Conservation (phyloP, 2,113 vertebrate genomes). For the Trochalopteron elliotii region DNA sequence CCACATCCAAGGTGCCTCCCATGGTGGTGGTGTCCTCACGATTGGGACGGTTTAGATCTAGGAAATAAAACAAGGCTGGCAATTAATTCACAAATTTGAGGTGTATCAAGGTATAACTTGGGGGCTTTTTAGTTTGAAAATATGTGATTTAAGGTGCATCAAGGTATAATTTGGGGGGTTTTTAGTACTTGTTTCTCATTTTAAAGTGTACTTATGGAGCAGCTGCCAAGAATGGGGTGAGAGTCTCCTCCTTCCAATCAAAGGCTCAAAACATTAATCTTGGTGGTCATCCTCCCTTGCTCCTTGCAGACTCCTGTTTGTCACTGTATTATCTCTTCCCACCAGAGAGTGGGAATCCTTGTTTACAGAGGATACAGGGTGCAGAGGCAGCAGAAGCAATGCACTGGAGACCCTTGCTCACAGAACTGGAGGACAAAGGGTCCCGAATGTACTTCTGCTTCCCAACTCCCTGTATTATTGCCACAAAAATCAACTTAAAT, state of each 20-base stretch:
- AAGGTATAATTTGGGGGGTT: neutral
- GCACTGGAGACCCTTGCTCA: neutral
- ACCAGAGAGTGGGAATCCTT: neutral
- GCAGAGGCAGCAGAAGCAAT: neutral
- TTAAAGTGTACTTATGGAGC: neutral
- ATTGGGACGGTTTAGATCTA: neutral
- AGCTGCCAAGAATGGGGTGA: neutral
- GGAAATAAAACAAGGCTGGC: neutral
- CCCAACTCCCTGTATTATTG: neutral
- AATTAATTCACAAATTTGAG: neutral
- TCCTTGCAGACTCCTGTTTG: neutral
- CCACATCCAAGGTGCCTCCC: neutral
- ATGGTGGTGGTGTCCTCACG: neutral
- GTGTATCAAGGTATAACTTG: neutral
- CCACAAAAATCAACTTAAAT: neutral
- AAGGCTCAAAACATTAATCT: neutral
- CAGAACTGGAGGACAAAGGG: neutral
- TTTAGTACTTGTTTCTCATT: neutral
- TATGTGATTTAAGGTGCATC: neutral
- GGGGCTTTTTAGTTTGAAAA: neutral
- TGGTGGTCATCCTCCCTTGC: neutral
- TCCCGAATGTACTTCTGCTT: neutral
- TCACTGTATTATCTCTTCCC: accelerated
- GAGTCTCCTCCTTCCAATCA: neutral
- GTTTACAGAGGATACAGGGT: too few species aligned